phyloP scores from a whole-genome alignment of 2,888 invertebrate species.

The Drosophila kanekoi region DNA sequence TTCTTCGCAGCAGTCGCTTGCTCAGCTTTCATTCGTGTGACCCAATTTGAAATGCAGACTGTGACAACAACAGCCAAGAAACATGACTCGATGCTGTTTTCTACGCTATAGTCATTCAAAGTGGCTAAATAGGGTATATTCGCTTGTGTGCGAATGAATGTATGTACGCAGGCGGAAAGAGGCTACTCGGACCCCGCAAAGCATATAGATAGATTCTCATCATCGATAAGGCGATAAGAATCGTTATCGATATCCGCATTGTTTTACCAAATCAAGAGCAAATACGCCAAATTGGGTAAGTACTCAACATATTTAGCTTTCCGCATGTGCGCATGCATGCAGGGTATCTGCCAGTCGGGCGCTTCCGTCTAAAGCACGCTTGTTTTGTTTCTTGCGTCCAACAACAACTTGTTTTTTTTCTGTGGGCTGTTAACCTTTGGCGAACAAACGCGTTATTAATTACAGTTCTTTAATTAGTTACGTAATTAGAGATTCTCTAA shows the following conservation, averaged over 20 bases:
- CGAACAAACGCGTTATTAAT: constrained; percentile 18
- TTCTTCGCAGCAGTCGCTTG: not conserved
- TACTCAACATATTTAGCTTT: too few relatives aligned
- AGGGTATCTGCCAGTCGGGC: not conserved
- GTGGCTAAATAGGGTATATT: too few relatives aligned
- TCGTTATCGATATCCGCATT: too few relatives aligned
- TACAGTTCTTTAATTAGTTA: constrained; percentile 16
- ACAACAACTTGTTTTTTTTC: constrained; percentile 8
- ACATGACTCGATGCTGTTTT: not conserved
- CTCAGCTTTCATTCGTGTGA: constrained; percentile 34
- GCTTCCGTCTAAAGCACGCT: not conserved
- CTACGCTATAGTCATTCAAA: too few relatives aligned
- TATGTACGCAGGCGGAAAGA: too few relatives aligned
- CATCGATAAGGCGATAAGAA: too few relatives aligned
- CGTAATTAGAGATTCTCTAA: constrained; percentile 5
- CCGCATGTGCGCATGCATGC: too few relatives aligned
- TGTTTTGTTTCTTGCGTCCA: constrained; percentile 3
- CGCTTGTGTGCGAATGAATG: too few relatives aligned
- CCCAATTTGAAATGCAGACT: constrained; percentile 38
- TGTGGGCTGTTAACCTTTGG: constrained; percentile 3
- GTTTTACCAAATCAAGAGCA: too few relatives aligned
- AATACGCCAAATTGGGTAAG: too few relatives aligned
- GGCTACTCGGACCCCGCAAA: too few relatives aligned
- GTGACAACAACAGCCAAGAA: not conserved
- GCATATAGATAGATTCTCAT: too few relatives aligned